A percentile compares a stretch with the other conserved stretches of the same genome.
phyloP scores from a whole-genome alignment of 2,888 invertebrate species.

The Carabus problematicus region DNA sequence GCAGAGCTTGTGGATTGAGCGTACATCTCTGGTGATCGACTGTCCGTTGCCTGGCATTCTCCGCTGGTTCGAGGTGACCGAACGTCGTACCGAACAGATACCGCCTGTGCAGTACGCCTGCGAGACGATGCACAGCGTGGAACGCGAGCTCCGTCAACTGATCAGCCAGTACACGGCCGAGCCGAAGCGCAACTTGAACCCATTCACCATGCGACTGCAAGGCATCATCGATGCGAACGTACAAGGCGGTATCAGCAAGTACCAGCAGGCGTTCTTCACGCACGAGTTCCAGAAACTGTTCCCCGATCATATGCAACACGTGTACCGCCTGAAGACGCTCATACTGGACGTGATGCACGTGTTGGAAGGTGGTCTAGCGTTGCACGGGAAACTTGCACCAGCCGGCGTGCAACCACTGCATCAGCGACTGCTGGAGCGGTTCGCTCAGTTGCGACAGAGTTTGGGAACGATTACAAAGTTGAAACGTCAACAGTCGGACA shows the following conservation, averaged over 20 bases:
- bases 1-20: constrained; percentile 91
- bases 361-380: constrained; percentile 82
- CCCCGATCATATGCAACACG: constrained; percentile 66
- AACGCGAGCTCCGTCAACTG: constrained; percentile 82
- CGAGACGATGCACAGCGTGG: constrained; percentile 91
- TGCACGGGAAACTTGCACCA: constrained; percentile 88
- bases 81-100: constrained; percentile 75
- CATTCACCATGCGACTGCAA: constrained; percentile 86
- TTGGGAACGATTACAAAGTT: constrained; percentile 70
- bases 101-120: constrained; percentile 87
- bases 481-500: constrained; percentile 75
- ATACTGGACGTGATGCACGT: constrained; percentile 80
- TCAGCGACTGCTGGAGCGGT: constrained; percentile 85
- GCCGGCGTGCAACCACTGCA: constrained; percentile 91
- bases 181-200: constrained; percentile 84
- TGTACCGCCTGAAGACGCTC: constrained; percentile 68
- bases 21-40: constrained; percentile 84
- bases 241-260: constrained; percentile 93
- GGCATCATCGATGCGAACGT: constrained; percentile 87
- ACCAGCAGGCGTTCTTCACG: constrained; percentile 92
- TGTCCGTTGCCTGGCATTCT: constrained; percentile 88
- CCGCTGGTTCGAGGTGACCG: constrained; percentile 91
- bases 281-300: constrained; percentile 74
- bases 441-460: constrained; percentile 82
- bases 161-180: constrained; percentile 82